phyloP scores from a whole-genome alignment of 2,888 invertebrate species.

The Nineta flava region DNA sequence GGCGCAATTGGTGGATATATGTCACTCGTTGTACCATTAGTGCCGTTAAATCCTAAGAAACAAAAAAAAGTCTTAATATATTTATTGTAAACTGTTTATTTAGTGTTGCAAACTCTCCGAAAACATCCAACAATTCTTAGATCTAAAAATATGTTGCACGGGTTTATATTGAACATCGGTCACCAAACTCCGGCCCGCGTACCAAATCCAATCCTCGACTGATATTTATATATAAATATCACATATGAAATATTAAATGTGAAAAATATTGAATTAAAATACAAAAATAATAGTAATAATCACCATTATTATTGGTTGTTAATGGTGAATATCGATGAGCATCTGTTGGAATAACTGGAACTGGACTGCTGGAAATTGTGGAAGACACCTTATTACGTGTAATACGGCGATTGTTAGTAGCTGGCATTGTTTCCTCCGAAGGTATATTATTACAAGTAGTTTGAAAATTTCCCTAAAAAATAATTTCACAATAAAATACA shows the following conservation, averaged over 20 bases:
- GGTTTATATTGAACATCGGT: too few relatives aligned
- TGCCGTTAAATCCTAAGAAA: not conserved
- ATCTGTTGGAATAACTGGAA: slow-evolving; percentile 19
- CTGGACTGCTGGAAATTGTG: slow-evolving; percentile 15
- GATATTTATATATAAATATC: too few relatives aligned
- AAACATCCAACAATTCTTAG: not conserved
- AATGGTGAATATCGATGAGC: slow-evolving; percentile 19
- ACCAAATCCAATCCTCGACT: not conserved
- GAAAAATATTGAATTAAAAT: too few relatives aligned
- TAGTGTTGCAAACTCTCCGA: not conserved
- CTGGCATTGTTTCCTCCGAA: slow-evolving; percentile 1
- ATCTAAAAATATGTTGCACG: too few relatives aligned
- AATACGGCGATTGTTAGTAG: not conserved
- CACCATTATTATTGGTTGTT: not conserved
- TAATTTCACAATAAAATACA: not conserved
- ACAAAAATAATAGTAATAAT: not conserved
- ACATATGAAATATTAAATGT: too few relatives aligned
- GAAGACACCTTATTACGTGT: slow-evolving; percentile 3
- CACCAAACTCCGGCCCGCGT: too few relatives aligned
- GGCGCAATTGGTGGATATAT: slow-evolving; percentile 38
- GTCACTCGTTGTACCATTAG: slow-evolving; percentile 13
- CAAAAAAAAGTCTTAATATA: not conserved
- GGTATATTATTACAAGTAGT: not conserved
- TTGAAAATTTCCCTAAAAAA: not conserved
- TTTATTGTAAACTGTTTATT: too few relatives aligned